These are phyloP conservation scores for Sphaerophoria taeniata DNA, from an alignment of 2,888 invertebrate genomes.

Conservation along the genomic window DNA sequence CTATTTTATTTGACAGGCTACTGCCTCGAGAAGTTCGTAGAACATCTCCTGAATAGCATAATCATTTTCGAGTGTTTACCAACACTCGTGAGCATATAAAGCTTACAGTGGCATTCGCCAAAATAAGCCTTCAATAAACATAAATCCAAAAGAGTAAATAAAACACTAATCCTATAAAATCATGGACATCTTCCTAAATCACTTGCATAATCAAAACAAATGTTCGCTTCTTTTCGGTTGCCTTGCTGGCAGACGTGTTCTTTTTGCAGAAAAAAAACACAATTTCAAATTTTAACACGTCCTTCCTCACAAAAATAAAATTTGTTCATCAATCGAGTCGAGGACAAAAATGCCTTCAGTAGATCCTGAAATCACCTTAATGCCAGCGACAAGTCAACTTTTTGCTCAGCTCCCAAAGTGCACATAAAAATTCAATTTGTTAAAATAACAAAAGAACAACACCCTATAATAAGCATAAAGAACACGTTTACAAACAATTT, in stretches of 20 bases:
- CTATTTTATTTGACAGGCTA: no score
- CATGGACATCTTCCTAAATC: not conserved
- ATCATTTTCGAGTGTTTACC: no score
- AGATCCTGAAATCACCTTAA: not conserved
- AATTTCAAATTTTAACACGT: not conserved
- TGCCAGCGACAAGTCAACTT: not conserved
- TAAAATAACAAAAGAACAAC: constrained; percentile 49
- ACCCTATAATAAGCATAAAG: constrained; percentile 47
- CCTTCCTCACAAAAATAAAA: not conserved
- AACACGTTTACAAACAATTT: constrained; percentile 46
- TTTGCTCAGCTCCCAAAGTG: not conserved
- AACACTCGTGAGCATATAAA: no score
- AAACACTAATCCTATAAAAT: not conserved
- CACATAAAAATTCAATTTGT: constrained; percentile 64
- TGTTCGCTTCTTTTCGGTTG: not conserved
- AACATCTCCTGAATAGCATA: no score
- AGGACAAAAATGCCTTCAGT: constrained; percentile 1
- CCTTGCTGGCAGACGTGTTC: not conserved
- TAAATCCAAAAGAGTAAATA: not conserved
- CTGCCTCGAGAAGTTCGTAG: no score
- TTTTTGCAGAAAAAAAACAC: not conserved
- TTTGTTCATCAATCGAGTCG: not conserved
- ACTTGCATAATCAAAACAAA: not conserved
- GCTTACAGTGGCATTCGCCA: no score
- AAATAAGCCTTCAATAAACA: no score